Evolutionary conservation across 2,113 vertebrate species (phyloP).

Genomic region (Gadus macrocephalus): DNA sequence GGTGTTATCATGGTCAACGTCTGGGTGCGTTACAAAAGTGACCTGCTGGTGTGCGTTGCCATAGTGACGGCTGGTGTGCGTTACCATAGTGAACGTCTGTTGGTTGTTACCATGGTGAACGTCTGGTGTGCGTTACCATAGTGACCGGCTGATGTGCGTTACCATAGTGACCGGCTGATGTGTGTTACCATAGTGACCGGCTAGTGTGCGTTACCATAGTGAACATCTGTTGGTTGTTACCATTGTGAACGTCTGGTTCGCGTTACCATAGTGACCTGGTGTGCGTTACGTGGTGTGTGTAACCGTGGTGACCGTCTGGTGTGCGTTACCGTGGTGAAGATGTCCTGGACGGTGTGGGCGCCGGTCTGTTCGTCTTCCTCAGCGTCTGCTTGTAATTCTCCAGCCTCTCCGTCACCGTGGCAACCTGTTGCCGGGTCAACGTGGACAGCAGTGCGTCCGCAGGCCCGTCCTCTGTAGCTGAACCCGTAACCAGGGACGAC

Average conservation of each 20-base stretch:
- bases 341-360: constrained; percentile 82
- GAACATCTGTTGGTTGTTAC: not conserved
- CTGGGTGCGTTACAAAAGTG: not conserved
- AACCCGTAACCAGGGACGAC: constrained; percentile 79
- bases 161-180: not conserved
- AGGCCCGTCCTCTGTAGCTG: constrained; percentile 62
- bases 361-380: constrained; percentile 82
- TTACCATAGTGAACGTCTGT: not conserved
- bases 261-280: not conserved
- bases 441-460: constrained; percentile 88
- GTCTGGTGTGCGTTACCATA: constrained; percentile 35
- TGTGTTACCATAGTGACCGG: not conserved
- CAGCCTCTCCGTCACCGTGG: constrained; percentile 85
- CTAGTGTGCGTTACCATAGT: no score
- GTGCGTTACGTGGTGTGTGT: not conserved
- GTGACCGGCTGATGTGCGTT: not conserved
- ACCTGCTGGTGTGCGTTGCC: not conserved
- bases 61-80: no score
- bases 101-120: constrained; percentile 34
- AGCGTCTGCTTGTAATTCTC: constrained; percentile 90
- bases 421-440: constrained; percentile 84
- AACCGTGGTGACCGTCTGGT: not conserved
- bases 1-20: not conserved
- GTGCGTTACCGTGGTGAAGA: constrained; percentile 82
- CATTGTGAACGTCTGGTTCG: constrained; percentile 52